Conservation (phyloP, 1,140 invertebrate genomes). For the Potamilus streckersoni region DNA sequence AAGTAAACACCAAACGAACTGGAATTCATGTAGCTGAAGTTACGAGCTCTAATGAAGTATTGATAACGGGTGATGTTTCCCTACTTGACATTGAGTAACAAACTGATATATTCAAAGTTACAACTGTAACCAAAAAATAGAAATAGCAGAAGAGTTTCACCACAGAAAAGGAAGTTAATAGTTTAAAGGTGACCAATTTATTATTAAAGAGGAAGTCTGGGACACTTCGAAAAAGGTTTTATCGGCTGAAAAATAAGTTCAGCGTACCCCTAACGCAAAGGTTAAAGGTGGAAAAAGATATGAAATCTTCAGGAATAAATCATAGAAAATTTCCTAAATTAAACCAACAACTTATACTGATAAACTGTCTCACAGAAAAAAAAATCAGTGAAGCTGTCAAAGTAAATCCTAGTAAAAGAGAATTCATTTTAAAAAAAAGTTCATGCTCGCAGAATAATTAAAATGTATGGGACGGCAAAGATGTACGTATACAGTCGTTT, state of each 20-base stretch:
- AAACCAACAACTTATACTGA: not conserved
- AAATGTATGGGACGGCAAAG: constrained; percentile 1
- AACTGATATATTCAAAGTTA: no score
- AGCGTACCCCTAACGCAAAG: not conserved
- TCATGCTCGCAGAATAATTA: constrained; percentile 2
- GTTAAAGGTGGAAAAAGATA: not conserved
- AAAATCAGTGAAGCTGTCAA: not conserved
- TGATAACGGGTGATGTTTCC: not conserved
- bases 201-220: not conserved
- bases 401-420: not conserved
- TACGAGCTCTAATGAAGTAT: not conserved
- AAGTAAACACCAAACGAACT: not conserved
- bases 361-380: not conserved
- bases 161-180: not conserved
- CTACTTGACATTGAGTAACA: no score
- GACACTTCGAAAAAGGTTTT: not conserved
- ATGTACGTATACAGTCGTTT: no score
- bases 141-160: not conserved
- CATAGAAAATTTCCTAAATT: not conserved
- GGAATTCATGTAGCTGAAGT: not conserved
- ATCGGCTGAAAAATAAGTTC: no score
- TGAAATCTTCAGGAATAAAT: constrained; percentile 4
- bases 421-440: constrained; percentile 1
- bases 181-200: not conserved
- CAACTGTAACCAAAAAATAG: no score